Base-by-base conservation (phyloP, 2,888 invertebrate genomes). In the Graphium colonna region DNA sequence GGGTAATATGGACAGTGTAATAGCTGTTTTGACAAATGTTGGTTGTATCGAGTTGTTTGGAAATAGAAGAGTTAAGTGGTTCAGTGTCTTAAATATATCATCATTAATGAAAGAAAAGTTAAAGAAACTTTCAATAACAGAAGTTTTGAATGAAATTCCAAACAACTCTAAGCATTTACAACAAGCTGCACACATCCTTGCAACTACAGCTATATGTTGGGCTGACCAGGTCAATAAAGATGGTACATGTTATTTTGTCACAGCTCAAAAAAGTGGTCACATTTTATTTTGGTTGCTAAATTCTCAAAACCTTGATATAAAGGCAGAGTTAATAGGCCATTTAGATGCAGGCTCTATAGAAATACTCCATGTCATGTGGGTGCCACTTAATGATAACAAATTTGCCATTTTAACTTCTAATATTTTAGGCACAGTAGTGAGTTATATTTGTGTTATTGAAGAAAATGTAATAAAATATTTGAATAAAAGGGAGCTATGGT, bases 11-110 rank as follows among this genome's bases (percentile, higher is more conserved):
- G 64, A 70, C 31, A 64, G 69, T 52, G 57, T 75, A 0, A 55
- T 88, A 16, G 82, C 87, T 1, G 58, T 79, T 7, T 57, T 89
- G 16, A 87, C 81, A 46, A 86, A 79, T 61, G 67, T 81, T 18
- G 88, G 89, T 0, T 74, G 78, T 52, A 66, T 89, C 0, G 75
- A 80, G 38, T 54, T 89, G 9, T 76, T 68, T 59, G 64, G 48
- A 7, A 64, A 60, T 16, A 51, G 56, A 15, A 68, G 68, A 42
- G 57, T 59, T 9, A 57, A 62, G 33, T 86, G 81, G 78, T 58
- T 39, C 1, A 68, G 62, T 48, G 18, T 76, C 16, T 45, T 80
- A 10, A 67, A 81, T 52, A 47, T 89, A 3, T 80, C 81, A 1
- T 52, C 64, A 4, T 56, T 68, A 41, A 57, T 81, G 10, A 61